These are phyloP conservation scores for Varecia variegata DNA, from an alignment of 2,797 vertebrate species.

Conservation along the genomic window DNA sequence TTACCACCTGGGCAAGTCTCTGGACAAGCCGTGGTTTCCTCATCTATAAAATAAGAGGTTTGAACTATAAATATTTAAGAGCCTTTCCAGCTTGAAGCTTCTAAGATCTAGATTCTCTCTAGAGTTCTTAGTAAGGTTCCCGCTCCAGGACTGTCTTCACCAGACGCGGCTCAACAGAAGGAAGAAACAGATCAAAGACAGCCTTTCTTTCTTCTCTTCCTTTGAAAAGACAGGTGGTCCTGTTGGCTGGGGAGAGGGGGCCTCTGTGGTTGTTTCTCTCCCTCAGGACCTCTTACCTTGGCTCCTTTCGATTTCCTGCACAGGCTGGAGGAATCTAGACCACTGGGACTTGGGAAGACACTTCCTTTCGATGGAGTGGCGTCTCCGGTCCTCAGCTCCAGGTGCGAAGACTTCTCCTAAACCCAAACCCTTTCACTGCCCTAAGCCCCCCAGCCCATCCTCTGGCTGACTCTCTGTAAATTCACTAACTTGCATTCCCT, in stretches of 20 bases:
- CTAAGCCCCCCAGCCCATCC: not conserved
- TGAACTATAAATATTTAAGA: not conserved
- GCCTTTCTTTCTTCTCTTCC: not conserved
- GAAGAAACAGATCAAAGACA: not conserved
- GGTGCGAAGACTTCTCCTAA: not conserved
- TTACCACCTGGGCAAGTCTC: not conserved
- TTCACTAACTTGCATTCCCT: not conserved
- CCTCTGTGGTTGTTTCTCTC: not conserved
- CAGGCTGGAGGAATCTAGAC: slow-evolving; percentile 36
- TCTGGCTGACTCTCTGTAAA: not conserved
- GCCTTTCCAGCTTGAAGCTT: not conserved
- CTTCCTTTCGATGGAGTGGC: not conserved
- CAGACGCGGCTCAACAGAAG: not conserved
- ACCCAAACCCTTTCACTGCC: not conserved
- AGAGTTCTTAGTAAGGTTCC: not conserved
- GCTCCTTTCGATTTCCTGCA: slow-evolving; percentile 1
- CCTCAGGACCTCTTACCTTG: slow-evolving; percentile 67
- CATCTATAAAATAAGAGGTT: not conserved
- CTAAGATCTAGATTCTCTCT: not conserved
- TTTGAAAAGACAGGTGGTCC: not conserved
- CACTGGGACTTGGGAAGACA: not conserved
- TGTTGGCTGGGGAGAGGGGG: not conserved
- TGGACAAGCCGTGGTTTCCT: not conserved
- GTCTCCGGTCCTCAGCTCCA: slow-evolving; percentile 39
- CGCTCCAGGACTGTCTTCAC: not conserved